Percentiles rank a stretch among this genome's conserved stretches.
Conservation (phyloP, 2,888 invertebrate species). For the Archips xylosteana region DNA sequence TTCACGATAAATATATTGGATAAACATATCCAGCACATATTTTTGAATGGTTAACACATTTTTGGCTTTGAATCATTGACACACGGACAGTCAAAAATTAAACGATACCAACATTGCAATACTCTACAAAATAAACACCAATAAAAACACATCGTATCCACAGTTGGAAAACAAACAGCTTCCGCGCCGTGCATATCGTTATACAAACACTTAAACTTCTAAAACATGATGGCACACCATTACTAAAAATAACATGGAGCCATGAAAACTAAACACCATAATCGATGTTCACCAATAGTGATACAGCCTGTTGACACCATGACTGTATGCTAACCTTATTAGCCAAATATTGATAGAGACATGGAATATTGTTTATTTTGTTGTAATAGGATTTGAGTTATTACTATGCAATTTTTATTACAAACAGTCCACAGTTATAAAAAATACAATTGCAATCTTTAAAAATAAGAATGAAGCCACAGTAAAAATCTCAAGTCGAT, state of each 20-base stretch:
- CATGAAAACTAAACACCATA: conserved; percentile 49
- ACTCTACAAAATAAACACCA: conserved; percentile 9
- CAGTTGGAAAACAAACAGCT: conserved; percentile 37
- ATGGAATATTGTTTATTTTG: conserved; percentile 15
- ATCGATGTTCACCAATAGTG: conserved; percentile 48
- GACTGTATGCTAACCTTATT: conserved; percentile 34
- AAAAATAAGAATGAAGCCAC: neutral
- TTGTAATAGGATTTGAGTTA: conserved; percentile 3
- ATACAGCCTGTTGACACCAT: conserved; percentile 42
- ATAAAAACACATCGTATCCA: conserved; percentile 14
- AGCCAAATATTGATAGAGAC: conserved; percentile 25
- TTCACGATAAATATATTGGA: too few relatives aligned
- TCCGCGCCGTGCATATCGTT: conserved; percentile 26
- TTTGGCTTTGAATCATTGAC: neutral
- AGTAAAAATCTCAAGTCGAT: neutral
- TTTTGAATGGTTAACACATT: neutral
- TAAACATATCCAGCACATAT: too few relatives aligned
- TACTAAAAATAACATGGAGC: conserved; percentile 51
- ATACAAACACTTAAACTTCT: conserved; percentile 43
- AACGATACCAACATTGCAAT: neutral
- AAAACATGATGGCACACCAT: conserved; percentile 47
- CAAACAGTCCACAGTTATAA: neutral
- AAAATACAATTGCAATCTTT: neutral
- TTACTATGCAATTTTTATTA: neutral
- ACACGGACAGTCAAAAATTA: neutral